Evolutionary conservation across 2,797 vertebrate genomes (phyloP).

Genomic region (Gymnocypris eckloni): DNA sequence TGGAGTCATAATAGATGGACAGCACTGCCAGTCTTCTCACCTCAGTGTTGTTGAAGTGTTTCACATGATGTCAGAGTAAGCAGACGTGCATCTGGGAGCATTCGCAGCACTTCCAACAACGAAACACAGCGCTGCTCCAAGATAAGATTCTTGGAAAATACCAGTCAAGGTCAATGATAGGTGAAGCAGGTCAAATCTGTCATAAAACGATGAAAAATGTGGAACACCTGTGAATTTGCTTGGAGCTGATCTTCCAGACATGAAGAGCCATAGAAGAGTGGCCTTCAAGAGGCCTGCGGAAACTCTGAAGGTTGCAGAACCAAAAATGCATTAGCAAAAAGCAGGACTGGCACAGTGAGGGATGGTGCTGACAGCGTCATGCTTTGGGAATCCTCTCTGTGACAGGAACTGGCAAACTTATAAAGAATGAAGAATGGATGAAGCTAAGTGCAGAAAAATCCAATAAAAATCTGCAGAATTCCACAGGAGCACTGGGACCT

Average conservation of each 20-base stretch:
- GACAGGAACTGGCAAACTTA: constrained; percentile 6
- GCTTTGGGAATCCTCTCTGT: constrained; percentile 19
- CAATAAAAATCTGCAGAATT: constrained; percentile 3
- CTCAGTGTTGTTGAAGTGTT: constrained; percentile 10
- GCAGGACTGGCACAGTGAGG: not conserved
- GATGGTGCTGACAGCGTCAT: not conserved
- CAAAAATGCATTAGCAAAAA: not conserved
- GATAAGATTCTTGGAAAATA: not conserved
- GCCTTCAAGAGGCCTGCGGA: not conserved
- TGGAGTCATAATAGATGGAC: not conserved
- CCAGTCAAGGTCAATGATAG: not conserved
- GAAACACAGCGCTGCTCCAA: not conserved
- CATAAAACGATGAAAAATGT: not conserved
- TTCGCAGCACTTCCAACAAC: not conserved
- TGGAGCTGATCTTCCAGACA: not conserved
- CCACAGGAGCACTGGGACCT: constrained; percentile 10
- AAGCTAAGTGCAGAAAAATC: not conserved
- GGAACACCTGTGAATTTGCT: constrained; percentile 3
- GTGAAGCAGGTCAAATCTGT: not conserved
- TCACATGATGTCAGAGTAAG: not conserved
- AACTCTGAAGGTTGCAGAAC: not conserved
- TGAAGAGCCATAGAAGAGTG: not conserved
- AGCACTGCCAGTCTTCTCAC: not conserved
- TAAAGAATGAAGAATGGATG: constrained; percentile 11
- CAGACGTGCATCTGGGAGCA: not conserved